Evolutionary conservation across 1,140 invertebrate genomes (phyloP).

Genomic region (Drosophila fuyamai): DNA sequence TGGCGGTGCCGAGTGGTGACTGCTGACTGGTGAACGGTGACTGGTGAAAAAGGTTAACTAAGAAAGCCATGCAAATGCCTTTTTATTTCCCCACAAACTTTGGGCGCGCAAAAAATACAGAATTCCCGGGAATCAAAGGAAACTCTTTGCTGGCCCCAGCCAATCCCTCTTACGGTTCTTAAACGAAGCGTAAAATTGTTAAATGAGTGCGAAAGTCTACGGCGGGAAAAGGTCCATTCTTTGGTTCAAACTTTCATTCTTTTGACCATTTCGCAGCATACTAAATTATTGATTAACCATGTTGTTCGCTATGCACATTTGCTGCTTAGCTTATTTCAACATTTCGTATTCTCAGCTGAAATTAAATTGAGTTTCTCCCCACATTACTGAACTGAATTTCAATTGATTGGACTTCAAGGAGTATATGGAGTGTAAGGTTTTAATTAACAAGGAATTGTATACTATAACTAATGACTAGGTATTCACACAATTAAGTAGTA

Average conservation of each 20-base stretch:
- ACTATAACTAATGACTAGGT: background rate
- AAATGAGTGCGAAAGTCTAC: constrained; percentile 78
- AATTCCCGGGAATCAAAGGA: constrained; percentile 46
- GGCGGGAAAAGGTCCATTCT: constrained; percentile 7
- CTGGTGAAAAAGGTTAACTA: constrained; percentile 68
- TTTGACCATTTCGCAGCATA: constrained; percentile 40
- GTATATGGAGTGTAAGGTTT: background rate
- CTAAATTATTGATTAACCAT: constrained; percentile 79
- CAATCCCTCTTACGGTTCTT: constrained; percentile 63
- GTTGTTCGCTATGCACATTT: constrained; percentile 34
- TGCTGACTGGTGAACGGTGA: constrained; percentile 7
- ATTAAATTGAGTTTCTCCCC: constrained; percentile 47
- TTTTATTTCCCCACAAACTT: constrained; percentile 63
- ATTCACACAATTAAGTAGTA: too few species aligned
- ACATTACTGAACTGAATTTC: constrained; percentile 46
- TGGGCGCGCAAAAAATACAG: constrained; percentile 14
- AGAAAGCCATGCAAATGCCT: constrained; percentile 68
- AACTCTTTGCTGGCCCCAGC: constrained; percentile 17
- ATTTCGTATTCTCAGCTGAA: constrained; percentile 24
- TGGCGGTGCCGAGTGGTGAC: constrained; percentile 6
- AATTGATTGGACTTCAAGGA: constrained; percentile 36
- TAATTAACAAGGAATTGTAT: background rate
- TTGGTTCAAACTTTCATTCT: constrained; percentile 2
- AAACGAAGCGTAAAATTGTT: constrained; percentile 84
- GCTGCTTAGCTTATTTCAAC: constrained; percentile 30